A percentile compares a stretch with the other conserved stretches of the same genome.
Evolutionary conservation across 2,888 invertebrate genomes (phyloP).

Genomic region (Caenorhabditis zanzibari): DNA sequence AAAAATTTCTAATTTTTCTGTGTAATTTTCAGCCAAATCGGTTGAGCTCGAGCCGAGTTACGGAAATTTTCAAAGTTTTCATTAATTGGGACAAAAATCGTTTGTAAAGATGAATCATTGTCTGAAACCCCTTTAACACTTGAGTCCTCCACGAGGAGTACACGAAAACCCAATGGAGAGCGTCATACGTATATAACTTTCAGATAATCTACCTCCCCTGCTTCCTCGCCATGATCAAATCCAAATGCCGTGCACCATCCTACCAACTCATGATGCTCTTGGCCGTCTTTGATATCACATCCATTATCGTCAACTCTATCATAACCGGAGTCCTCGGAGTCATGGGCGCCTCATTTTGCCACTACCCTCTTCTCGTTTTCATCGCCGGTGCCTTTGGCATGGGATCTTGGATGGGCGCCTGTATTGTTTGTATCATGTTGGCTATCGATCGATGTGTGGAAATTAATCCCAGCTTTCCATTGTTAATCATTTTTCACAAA

Average conservation of each 20-base stretch:
- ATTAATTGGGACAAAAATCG: too few species aligned
- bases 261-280: slow-evolving; percentile 47
- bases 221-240: slow-evolving; percentile 19
- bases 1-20: too few species aligned
- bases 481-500: slow-evolving; percentile 12
- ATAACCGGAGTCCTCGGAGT: slow-evolving; percentile 39
- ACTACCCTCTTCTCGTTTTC: slow-evolving; percentile 30
- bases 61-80: too few species aligned
- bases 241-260: slow-evolving; percentile 30
- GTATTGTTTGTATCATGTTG: slow-evolving; percentile 32
- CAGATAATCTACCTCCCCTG: slow-evolving; percentile 38
- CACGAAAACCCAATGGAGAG: too few species aligned
- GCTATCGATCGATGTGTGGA: slow-evolving; percentile 47
- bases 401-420: slow-evolving; percentile 46
- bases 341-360: slow-evolving; percentile 33
- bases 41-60: too few species aligned
- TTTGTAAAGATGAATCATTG: too few species aligned
- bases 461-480: slow-evolving; percentile 5
- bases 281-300: slow-evolving; percentile 42
- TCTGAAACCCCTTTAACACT: too few species aligned
- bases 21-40: too few species aligned
- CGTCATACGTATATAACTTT: neutral
- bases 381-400: slow-evolving; percentile 21
- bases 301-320: slow-evolving; percentile 45
- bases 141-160: too few species aligned